A percentile compares a stretch with the other conserved stretches of the same genome.
phyloP scores from a whole-genome alignment of 2,888 invertebrate genomes.

The Pollenia griseotomentosa region DNA sequence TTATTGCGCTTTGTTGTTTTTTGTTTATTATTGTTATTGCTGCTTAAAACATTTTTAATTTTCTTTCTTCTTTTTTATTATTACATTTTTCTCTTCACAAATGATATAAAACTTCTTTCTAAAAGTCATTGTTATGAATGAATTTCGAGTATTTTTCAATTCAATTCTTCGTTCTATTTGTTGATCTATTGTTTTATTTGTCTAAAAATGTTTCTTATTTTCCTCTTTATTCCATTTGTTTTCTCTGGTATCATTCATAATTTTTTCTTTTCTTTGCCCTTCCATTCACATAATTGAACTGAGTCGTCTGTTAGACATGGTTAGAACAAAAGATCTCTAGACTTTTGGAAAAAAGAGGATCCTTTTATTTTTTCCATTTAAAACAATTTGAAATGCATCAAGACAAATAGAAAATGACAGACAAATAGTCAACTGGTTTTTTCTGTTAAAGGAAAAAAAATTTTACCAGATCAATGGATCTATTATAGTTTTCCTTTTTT shows the following conservation, averaged over 20 bases:
- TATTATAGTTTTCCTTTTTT: conserved; percentile 17
- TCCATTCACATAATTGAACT: conserved; percentile 46
- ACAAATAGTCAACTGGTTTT: conserved; percentile 56
- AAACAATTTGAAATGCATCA: conserved; percentile 57
- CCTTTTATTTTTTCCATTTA: conserved; percentile 17
- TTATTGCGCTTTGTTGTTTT: conserved; percentile 11
- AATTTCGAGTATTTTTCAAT: conserved; percentile 67
- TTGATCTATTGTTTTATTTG: conserved; percentile 66
- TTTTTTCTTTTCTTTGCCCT: not conserved
- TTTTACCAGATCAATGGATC: conserved; percentile 40
- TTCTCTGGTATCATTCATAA: conserved; percentile 47
- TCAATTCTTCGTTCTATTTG: conserved; percentile 69
- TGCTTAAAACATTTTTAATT: conserved; percentile 52
- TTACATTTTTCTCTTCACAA: conserved; percentile 25
- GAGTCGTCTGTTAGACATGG: conserved; percentile 62
- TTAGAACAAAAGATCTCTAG: conserved; percentile 51
- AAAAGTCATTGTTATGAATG: conserved; percentile 74
- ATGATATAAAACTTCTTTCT: conserved; percentile 45
- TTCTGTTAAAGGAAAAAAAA: not conserved
- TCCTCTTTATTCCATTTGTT: conserved; percentile 36
- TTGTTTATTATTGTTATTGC: conserved; percentile 29
- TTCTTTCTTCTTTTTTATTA: conserved; percentile 27
- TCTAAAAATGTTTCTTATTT: conserved; percentile 19
- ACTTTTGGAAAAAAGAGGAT: conserved; percentile 17
- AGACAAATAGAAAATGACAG: not conserved